Evolutionary conservation across 2,888 invertebrate genomes (phyloP).

Genomic region (Cephonodes hylas): DNA sequence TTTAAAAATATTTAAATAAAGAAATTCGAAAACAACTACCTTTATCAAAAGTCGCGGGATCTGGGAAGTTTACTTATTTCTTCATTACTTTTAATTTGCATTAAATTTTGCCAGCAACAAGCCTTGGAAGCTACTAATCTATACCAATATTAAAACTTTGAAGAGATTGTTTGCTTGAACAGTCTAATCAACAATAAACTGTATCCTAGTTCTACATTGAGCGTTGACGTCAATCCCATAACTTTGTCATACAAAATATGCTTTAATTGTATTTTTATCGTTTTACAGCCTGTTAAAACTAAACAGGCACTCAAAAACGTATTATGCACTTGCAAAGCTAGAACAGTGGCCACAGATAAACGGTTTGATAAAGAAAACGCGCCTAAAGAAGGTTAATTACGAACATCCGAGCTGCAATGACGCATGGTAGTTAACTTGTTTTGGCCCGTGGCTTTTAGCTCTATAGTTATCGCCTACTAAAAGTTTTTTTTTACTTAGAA

Average conservation of each 20-base stretch:
- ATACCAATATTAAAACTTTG: too few relatives aligned
- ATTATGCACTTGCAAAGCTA: constrained; percentile 10
- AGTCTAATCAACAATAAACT: neutral
- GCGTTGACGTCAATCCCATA: constrained; percentile 4
- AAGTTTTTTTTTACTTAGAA: neutral
- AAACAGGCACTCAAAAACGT: constrained; percentile 5
- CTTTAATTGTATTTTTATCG: constrained; percentile 8
- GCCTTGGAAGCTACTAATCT: too few relatives aligned
- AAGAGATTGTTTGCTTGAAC: too few relatives aligned
- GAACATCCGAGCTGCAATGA: constrained; percentile 8
- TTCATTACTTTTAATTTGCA: too few relatives aligned
- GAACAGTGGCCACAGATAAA: neutral
- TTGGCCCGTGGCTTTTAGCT: neutral
- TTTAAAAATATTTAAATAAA: too few relatives aligned
- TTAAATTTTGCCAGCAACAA: too few relatives aligned
- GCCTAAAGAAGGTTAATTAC: neutral
- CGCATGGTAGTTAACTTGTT: neutral
- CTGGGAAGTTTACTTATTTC: too few relatives aligned
- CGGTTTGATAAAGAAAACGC: constrained; percentile 8
- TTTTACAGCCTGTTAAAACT: constrained; percentile 2
- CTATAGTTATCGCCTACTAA: neutral
- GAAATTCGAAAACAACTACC: too few relatives aligned
- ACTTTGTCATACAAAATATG: constrained; percentile 1
- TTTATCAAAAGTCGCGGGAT: too few relatives aligned
- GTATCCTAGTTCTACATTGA: neutral